Evolutionary conservation across 2,888 invertebrate genomes (phyloP).

Genomic region (Timandra comae): DNA sequence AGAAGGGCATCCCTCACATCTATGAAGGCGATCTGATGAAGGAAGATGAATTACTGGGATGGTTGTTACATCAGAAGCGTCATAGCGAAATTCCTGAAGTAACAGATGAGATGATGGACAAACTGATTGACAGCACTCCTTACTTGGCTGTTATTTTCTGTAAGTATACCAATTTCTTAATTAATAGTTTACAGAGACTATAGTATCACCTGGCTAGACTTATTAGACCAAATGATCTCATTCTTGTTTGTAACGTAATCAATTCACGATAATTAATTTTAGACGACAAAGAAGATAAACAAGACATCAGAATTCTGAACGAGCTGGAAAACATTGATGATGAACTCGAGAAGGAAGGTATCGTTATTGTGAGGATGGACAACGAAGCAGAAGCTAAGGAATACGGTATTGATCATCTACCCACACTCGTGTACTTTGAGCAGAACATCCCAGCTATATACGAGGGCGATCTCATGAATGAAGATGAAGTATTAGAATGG

Average conservation of each 20-base stretch:
- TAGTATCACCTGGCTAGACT: too few species aligned
- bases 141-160: conserved; percentile 94
- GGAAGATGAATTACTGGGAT: conserved; percentile 92
- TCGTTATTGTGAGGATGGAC: conserved; percentile 92
- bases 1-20: conserved; percentile 83
- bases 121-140: conserved; percentile 86
- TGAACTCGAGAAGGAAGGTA: conserved; percentile 91
- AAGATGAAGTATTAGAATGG: conserved; percentile 94
- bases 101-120: conserved; percentile 95
- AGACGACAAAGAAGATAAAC: conserved; percentile 94
- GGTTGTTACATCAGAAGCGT: conserved; percentile 93
- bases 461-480: conserved; percentile 93
- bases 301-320: conserved; percentile 90
- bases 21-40: conserved; percentile 92
- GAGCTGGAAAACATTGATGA: conserved; percentile 95
- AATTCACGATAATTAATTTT: conserved; percentile 23
- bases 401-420: conserved; percentile 92
- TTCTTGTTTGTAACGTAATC: not conserved
- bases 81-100: conserved; percentile 94
- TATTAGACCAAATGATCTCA: too few species aligned
- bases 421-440: conserved; percentile 91
- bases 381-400: conserved; percentile 93
- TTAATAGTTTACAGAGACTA: not conserved
- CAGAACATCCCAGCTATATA: conserved; percentile 93
- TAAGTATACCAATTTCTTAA: conserved; percentile 71